These are phyloP conservation scores for Leptinotarsa peninsularis DNA, from an alignment of 2,888 invertebrate species.

Conservation along the genomic window DNA sequence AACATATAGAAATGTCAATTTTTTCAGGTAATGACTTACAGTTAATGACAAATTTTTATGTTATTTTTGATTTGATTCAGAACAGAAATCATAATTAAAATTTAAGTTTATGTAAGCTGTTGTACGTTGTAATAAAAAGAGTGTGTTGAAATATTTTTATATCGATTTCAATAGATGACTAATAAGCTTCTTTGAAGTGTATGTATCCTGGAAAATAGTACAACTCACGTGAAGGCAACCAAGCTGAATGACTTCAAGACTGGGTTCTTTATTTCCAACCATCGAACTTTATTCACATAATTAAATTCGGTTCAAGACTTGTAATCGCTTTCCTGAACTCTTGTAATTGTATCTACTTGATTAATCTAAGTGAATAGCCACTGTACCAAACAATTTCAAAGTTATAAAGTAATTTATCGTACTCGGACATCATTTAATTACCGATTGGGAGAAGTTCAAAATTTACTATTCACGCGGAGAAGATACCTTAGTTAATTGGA, in stretches of 20 bases:
- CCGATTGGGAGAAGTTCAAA: conserved; percentile 49
- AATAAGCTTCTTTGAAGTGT: too few relatives aligned
- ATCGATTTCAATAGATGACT: too few relatives aligned
- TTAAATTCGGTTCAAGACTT: conserved; percentile 52
- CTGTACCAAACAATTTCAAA: conserved; percentile 54
- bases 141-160: too few relatives aligned
- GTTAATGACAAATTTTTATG: too few relatives aligned
- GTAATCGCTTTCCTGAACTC: conserved; percentile 52
- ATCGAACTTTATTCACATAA: conserved; percentile 43
- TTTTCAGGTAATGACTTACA: too few relatives aligned
- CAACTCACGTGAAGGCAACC: too few relatives aligned
- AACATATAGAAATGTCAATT: too few relatives aligned
- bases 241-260: not conserved
- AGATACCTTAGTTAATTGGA: conserved; percentile 32
- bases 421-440: conserved; percentile 60
- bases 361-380: conserved; percentile 58
- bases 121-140: too few relatives aligned
- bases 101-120: too few relatives aligned
- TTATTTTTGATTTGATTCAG: too few relatives aligned
- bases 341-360: conserved; percentile 57
- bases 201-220: too few relatives aligned
- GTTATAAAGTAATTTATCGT: conserved; percentile 59
- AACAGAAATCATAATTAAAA: too few relatives aligned
- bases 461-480: conserved; percentile 51
- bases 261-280: conserved; percentile 8